Conservation (phyloP, 2,888 invertebrate genomes). For the Hirudinaria manillensis region DNA sequence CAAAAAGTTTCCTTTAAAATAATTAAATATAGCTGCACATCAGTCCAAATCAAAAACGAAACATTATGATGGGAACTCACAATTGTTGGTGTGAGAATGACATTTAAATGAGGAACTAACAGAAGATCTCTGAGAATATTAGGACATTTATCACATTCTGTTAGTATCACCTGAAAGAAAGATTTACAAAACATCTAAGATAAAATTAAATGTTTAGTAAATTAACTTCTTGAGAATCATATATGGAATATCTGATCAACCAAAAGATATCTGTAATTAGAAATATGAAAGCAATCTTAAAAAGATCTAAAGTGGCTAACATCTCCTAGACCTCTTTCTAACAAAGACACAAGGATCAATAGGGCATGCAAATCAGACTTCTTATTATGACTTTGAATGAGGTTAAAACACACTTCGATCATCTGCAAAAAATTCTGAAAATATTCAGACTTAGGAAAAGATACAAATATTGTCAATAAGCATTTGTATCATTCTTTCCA, state of each 20-base stretch:
- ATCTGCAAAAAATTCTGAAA: not conserved
- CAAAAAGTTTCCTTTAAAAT: too few relatives aligned
- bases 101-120: not conserved
- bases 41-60: too few relatives aligned
- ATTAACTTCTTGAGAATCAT: too few relatives aligned
- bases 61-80: not conserved
- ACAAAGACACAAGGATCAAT: not conserved
- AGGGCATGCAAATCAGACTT: not conserved
- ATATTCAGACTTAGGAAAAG: not conserved
- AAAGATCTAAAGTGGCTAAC: not conserved
- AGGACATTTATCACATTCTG: conserved; percentile 11
- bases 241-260: too few relatives aligned
- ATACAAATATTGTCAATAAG: not conserved
- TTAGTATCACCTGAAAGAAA: not conserved
- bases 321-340: conserved; percentile 19
- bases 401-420: not conserved
- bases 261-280: too few relatives aligned
- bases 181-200: not conserved
- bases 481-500: not conserved
- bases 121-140: conserved; percentile 6
- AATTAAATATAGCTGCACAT: too few relatives aligned
- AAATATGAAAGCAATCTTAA: not conserved
- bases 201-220: not conserved
- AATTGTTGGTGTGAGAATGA: not conserved
- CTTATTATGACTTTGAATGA: not conserved